These are phyloP conservation scores for Hypomesus transpacificus DNA, from an alignment of 2,113 vertebrate genomes.

Conservation along the genomic window DNA sequence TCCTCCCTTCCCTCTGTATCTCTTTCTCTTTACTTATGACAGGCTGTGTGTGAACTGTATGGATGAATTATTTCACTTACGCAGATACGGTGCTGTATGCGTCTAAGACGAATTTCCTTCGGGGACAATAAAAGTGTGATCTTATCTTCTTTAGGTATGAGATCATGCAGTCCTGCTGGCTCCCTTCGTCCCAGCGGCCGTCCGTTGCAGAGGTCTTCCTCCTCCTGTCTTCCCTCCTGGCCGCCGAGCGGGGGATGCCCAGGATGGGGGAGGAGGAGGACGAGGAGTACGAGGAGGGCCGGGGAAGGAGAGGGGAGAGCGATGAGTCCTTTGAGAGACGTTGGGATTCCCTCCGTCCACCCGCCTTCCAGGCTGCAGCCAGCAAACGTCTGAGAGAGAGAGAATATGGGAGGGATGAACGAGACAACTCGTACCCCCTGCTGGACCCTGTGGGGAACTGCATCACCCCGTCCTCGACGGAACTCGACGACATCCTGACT, in stretches of 20 bases:
- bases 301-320: conserved; percentile 62
- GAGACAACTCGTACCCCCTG: conserved; percentile 77
- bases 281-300: conserved; percentile 66
- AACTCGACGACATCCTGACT: conserved; percentile 86
- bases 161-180: conserved; percentile 91
- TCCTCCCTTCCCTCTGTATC: too few relatives aligned
- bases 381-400: conserved; percentile 64
- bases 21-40: background rate
- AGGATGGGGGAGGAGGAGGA: conserved; percentile 67
- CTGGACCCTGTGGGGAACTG: conserved; percentile 75
- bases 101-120: too few relatives aligned
- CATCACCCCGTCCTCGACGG: conserved; percentile 69
- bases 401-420: conserved; percentile 62
- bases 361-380: conserved; percentile 66
- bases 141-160: conserved; percentile 77
- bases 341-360: conserved; percentile 82
- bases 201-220: conserved; percentile 83
- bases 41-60: background rate
- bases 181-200: conserved; percentile 81
- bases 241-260: conserved; percentile 65
- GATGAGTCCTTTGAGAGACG: conserved; percentile 86
- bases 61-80: too few relatives aligned
- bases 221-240: conserved; percentile 86
- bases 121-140: background rate
- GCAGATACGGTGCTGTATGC: too few relatives aligned